Conservation (phyloP, 2,888 invertebrate genomes). For the Cheilosia urbana region DNA sequence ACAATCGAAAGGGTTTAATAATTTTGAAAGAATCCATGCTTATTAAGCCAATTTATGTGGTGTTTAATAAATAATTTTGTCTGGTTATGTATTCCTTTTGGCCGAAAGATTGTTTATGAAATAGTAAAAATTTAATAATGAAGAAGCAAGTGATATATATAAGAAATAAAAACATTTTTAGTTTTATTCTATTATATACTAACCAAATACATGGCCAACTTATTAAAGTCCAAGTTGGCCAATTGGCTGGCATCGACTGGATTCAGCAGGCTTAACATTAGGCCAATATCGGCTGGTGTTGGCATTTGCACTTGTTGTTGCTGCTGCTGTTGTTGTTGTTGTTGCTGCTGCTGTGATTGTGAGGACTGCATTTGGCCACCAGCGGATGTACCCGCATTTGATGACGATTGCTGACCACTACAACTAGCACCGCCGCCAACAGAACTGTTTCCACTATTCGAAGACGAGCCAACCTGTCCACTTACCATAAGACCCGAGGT, state of each 20-base stretch:
- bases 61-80: constrained; percentile 43
- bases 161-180: constrained; percentile 27
- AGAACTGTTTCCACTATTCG: constrained; percentile 63
- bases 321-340: constrained; percentile 78
- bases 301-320: constrained; percentile 82
- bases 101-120: neutral
- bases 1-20: neutral
- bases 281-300: constrained; percentile 83
- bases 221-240: constrained; percentile 90
- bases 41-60: constrained; percentile 47
- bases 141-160: constrained; percentile 46
- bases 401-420: constrained; percentile 76
- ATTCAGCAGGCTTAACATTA: constrained; percentile 84
- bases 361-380: constrained; percentile 77
- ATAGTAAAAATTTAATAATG: constrained; percentile 39
- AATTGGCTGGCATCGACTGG: constrained; percentile 85
- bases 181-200: constrained; percentile 83
- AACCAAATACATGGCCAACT: constrained; percentile 90
- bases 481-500: constrained; percentile 68
- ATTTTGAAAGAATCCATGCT: constrained; percentile 62
- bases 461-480: constrained; percentile 59
- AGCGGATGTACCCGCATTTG: constrained; percentile 80
- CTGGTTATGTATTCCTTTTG: constrained; percentile 43
- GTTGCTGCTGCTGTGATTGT: constrained; percentile 77
- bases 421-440: constrained; percentile 58